A percentile compares a stretch with the other conserved stretches of the same genome.
Evolutionary conservation across 2,888 invertebrate genomes (phyloP).

Genomic region (Stomorhina lunata): DNA sequence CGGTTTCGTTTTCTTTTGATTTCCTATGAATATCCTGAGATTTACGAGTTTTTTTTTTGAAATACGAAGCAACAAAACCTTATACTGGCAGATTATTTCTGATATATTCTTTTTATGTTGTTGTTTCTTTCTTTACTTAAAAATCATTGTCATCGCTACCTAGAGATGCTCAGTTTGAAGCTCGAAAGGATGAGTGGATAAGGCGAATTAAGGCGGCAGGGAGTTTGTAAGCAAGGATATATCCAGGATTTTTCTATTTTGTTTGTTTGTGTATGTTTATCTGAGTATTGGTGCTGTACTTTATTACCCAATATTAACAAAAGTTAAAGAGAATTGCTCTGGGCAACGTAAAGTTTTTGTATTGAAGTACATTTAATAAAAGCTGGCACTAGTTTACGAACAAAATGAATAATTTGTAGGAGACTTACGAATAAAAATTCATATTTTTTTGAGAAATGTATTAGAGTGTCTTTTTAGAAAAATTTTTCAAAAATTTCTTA

Average conservation of each 20-base stretch:
- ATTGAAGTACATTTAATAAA: conserved; percentile 36
- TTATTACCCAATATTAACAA: conserved; percentile 55
- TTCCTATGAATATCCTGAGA: conserved; percentile 3
- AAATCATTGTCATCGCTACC: conserved; percentile 11
- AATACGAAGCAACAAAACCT: not conserved
- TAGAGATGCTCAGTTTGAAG: not conserved
- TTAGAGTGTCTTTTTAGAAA: no score
- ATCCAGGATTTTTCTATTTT: no score
- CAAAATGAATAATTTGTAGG: not conserved
- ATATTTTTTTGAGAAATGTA: not conserved
- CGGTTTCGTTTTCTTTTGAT: not conserved
- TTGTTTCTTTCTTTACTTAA: not conserved
- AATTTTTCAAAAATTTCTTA: no score
- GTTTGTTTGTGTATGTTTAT: not conserved
- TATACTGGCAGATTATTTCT: not conserved
- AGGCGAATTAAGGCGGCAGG: not conserved
- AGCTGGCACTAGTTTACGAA: conserved; percentile 34
- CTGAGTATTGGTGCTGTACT: conserved; percentile 13
- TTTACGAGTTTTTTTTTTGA: conserved; percentile 15
- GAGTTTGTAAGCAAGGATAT: no score
- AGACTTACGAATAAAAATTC: no score
- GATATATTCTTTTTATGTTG: not conserved
- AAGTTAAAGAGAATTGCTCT: conserved; percentile 56
- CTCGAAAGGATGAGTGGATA: not conserved
- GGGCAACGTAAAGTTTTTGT: conserved; percentile 48